Conservation (phyloP, 2,113 vertebrate species). For the Forbesichthys papilliferus region DNA sequence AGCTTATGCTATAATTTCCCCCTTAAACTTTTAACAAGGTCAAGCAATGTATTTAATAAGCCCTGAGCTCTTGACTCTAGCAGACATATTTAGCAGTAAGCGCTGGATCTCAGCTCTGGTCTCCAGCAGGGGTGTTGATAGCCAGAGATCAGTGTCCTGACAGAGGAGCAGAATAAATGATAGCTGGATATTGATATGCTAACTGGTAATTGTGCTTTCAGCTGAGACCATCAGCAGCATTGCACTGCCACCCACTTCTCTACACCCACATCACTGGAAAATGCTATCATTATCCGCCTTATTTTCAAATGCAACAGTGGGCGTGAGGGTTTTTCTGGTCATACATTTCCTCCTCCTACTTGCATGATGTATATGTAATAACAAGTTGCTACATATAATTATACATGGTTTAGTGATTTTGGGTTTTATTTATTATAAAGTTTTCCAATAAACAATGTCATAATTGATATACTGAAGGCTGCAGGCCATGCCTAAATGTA, state of each 20-base stretch:
- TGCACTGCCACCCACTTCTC: not conserved
- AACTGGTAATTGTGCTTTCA: not conserved
- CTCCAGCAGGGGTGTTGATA: not conserved
- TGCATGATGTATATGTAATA: too few species aligned
- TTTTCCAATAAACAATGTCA: too few species aligned
- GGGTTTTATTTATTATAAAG: too few species aligned
- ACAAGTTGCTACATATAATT: too few species aligned
- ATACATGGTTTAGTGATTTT: too few species aligned
- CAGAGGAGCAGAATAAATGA: constrained; percentile 1
- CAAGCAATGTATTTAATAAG: not conserved
- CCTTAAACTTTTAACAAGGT: too few species aligned
- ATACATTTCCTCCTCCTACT: too few species aligned
- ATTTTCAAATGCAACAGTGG: too few species aligned
- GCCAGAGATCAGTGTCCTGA: not conserved
- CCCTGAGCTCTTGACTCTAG: not conserved
- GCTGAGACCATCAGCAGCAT: not conserved
- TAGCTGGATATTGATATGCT: not conserved
- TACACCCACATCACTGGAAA: not conserved
- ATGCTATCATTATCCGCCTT: not conserved
- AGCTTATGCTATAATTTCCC: too few species aligned
- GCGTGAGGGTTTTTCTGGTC: too few species aligned
- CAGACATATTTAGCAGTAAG: not conserved
- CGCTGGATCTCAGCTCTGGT: not conserved
- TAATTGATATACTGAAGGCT: too few species aligned
- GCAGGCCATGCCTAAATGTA: too few species aligned